Evolutionary conservation across 2,113 vertebrate species (phyloP).

Genomic region (Macrotis lagotis): DNA sequence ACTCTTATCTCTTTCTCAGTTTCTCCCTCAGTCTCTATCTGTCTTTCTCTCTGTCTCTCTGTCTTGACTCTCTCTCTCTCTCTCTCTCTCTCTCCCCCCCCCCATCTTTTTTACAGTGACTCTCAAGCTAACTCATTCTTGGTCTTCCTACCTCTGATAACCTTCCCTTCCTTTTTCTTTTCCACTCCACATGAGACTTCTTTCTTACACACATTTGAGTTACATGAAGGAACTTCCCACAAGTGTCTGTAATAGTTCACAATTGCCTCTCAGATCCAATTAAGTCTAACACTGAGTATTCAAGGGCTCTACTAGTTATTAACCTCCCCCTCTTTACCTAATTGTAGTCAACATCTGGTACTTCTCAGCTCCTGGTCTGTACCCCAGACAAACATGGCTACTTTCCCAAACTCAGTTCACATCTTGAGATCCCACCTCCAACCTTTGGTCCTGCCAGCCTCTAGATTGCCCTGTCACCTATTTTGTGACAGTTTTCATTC

Average conservation of each 20-base stretch:
- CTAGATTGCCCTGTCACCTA: neutral
- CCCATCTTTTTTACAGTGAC: neutral
- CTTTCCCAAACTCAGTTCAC: too few species aligned
- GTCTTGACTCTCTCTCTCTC: neutral
- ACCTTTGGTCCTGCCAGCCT: neutral
- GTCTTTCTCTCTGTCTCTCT: neutral
- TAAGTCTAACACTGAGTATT: neutral
- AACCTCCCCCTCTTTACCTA: neutral
- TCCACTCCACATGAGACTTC: neutral
- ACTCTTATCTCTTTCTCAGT: neutral
- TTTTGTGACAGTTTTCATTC: neutral
- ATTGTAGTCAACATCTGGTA: neutral
- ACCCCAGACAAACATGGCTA: rapidly evolving
- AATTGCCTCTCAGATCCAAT: neutral
- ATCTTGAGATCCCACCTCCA: too few species aligned
- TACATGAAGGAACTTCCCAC: neutral
- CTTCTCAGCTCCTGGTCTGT: neutral
- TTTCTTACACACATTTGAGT: neutral
- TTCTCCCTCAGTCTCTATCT: neutral
- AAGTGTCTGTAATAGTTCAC: neutral
- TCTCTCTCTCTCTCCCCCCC: neutral
- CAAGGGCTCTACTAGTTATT: too few species aligned
- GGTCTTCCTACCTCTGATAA: neutral
- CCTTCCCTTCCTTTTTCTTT: neutral
- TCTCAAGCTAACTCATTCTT: rapidly evolving